A percentile compares a stretch with the other conserved stretches of the same genome.
phyloP scores from a whole-genome alignment of 2,113 vertebrate genomes.

The Rutilus rutilus region DNA sequence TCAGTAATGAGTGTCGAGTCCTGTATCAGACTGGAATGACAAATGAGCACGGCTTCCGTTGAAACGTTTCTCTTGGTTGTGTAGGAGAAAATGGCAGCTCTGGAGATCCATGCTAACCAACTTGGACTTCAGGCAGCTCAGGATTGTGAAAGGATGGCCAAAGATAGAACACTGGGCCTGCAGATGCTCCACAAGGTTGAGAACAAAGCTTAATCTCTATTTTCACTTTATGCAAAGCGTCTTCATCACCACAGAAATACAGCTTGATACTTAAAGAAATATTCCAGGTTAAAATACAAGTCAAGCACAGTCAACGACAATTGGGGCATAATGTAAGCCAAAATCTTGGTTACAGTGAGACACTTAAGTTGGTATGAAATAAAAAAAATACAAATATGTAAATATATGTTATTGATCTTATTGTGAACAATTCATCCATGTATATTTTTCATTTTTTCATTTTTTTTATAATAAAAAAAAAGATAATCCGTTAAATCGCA shows the following conservation, averaged over 20 bases:
- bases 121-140: conserved; percentile 84
- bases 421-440: too few species aligned
- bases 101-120: conserved; percentile 91
- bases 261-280: background rate
- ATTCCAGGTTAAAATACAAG: background rate
- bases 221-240: background rate
- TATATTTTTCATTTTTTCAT: too few species aligned
- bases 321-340: background rate
- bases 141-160: conserved; percentile 83
- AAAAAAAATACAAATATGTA: background rate
- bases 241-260: background rate
- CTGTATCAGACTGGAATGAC: background rate
- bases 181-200: conserved; percentile 90
- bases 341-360: background rate
- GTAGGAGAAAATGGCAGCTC: conserved; percentile 85
- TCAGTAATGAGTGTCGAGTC: background rate
- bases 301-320: background rate
- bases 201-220: background rate
- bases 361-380: background rate
- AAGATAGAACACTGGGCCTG: conserved; percentile 78
- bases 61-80: conserved; percentile 19
- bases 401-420: background rate
- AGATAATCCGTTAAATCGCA: too few species aligned
- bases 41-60: background rate
- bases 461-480: too few species aligned